A percentile compares a stretch with the other conserved stretches of the same genome.
phyloP scores from a whole-genome alignment of 2,888 invertebrate species.

The Micropterix aruncella region DNA sequence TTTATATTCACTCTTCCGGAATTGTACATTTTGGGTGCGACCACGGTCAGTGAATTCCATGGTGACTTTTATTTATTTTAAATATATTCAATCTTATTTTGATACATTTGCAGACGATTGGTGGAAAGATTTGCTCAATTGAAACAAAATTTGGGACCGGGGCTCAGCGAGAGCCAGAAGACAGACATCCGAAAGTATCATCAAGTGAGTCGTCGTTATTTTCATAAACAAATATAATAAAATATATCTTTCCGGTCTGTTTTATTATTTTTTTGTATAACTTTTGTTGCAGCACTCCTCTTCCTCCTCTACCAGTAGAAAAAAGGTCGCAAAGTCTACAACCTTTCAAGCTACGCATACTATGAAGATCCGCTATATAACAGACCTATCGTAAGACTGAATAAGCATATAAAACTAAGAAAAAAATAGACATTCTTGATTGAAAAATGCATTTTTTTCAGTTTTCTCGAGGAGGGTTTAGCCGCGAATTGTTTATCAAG shows the following conservation, averaged over 20 bases:
- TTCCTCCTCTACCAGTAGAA: constrained; percentile 66
- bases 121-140: constrained; percentile 78
- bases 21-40: too few relatives aligned
- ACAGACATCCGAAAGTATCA: constrained; percentile 67
- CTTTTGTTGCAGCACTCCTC: constrained; percentile 64
- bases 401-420: too few relatives aligned
- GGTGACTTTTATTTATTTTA: too few relatives aligned
- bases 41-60: too few relatives aligned
- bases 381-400: constrained; percentile 45
- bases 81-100: too few relatives aligned
- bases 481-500: too few relatives aligned
- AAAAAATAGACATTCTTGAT: too few relatives aligned
- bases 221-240: constrained; percentile 25
- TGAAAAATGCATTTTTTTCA: too few relatives aligned
- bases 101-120: constrained; percentile 44
- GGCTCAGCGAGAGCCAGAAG: constrained; percentile 43
- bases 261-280: too few relatives aligned
- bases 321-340: constrained; percentile 42
- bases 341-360: constrained; percentile 25
- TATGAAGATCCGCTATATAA: constrained; percentile 57
- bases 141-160: constrained; percentile 60
- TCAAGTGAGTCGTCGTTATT: constrained; percentile 44
- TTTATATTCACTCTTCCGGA: too few relatives aligned
- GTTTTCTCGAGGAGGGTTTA: too few relatives aligned
- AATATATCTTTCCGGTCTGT: too few relatives aligned